Evolutionary conservation across 2,113 vertebrate genomes (phyloP).

Genomic region (Echinops telfairi): DNA sequence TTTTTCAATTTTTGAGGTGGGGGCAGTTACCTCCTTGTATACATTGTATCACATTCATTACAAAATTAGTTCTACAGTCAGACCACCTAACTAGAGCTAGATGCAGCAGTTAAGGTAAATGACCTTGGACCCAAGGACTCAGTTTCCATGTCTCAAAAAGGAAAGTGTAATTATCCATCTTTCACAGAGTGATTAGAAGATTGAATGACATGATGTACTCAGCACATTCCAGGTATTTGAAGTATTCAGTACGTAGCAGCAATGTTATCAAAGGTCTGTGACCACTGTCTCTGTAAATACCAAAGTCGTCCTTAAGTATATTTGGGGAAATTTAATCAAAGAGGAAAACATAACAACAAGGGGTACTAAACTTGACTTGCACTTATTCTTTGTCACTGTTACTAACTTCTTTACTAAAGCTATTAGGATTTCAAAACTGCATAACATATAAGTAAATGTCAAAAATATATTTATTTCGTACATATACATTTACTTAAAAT

Average conservation of each 20-base stretch:
- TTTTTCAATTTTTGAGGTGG: too few species aligned
- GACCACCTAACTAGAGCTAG: neutral
- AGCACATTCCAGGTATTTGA: neutral
- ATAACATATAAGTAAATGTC: neutral
- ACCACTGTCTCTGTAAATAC: neutral
- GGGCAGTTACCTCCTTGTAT: too few species aligned
- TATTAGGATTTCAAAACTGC: neutral
- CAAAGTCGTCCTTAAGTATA: neutral
- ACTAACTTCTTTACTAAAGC: neutral
- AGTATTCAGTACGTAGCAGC: neutral
- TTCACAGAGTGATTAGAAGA: neutral
- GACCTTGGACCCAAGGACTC: neutral
- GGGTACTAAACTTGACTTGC: neutral
- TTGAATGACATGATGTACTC: neutral
- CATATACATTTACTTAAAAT: slow-evolving; percentile 8
- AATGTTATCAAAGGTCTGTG: neutral
- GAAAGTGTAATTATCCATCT: neutral
- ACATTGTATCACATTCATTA: neutral
- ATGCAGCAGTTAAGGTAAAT: neutral
- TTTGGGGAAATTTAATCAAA: slow-evolving; percentile 15
- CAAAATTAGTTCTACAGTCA: neutral
- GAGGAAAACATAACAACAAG: neutral
- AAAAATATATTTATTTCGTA: slow-evolving; percentile 18
- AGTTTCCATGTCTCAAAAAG: neutral
- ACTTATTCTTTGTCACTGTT: neutral